A percentile compares a stretch with the other conserved stretches of the same genome.
Evolutionary conservation across 2,797 vertebrate genomes (phyloP).

Genomic region (Scolopax bukidnonensis): DNA sequence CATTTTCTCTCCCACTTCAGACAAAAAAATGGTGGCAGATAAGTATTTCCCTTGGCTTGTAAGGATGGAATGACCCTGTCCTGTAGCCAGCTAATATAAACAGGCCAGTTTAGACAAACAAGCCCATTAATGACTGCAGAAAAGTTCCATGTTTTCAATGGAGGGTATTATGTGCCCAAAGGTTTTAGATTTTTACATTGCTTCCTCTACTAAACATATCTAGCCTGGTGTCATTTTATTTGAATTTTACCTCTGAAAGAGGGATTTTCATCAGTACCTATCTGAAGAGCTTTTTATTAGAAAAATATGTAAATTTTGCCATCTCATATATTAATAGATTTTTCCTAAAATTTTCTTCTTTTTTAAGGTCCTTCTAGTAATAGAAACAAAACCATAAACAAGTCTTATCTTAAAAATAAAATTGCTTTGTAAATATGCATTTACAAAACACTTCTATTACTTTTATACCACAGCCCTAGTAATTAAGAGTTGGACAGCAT

Average conservation of each 20-base stretch:
- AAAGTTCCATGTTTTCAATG: not conserved
- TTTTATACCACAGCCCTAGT: not conserved
- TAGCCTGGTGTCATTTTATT: not conserved
- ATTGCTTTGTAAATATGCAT: not conserved
- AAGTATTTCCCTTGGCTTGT: not conserved
- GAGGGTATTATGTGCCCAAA: not conserved
- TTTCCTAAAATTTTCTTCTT: not conserved
- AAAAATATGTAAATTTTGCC: not conserved
- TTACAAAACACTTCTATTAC: not conserved
- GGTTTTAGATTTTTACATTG: not conserved
- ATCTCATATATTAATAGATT: not conserved
- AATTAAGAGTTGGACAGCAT: slow-evolving; percentile 8
- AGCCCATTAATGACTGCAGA: not conserved
- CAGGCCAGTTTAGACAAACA: not conserved
- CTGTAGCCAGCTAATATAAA: not conserved
- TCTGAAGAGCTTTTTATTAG: not conserved
- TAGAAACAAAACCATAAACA: not conserved
- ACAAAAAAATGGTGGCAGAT: not conserved
- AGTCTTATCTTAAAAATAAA: not conserved
- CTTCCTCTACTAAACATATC: not conserved
- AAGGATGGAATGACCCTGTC: not conserved
- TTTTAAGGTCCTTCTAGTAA: not conserved
- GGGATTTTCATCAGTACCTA: not conserved
- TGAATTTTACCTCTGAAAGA: not conserved
- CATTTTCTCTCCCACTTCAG: not conserved